phyloP scores from a whole-genome alignment of 2,797 vertebrate genomes.

The Pteropus rufus region DNA sequence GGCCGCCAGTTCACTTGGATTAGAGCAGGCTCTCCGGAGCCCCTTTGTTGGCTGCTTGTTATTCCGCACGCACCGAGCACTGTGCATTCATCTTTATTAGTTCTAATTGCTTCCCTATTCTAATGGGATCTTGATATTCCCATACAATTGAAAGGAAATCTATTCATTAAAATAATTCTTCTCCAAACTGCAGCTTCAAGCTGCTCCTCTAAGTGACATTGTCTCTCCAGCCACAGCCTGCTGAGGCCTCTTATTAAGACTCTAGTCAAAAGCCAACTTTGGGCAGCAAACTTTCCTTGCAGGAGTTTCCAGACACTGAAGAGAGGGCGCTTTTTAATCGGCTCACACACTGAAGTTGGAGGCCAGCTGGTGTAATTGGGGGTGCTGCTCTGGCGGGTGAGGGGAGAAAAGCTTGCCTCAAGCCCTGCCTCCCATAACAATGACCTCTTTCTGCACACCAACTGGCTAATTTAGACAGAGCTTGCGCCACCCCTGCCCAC shows the following conservation, averaged over 20 bases:
- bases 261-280: conserved; percentile 58
- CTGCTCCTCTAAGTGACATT: conserved; percentile 76
- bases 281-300: conserved; percentile 72
- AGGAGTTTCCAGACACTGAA: conserved; percentile 71
- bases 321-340: conserved; percentile 63
- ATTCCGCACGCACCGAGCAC: conserved; percentile 78
- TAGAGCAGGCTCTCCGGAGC: conserved; percentile 76
- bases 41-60: conserved; percentile 83
- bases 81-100: conserved; percentile 87
- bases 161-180: conserved; percentile 88
- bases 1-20: conserved; percentile 77
- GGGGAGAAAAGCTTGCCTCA: conserved; percentile 37
- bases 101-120: conserved; percentile 88
- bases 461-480: conserved; percentile 42
- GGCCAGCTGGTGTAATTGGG: conserved; percentile 71
- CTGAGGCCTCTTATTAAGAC: conserved; percentile 69
- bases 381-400: conserved; percentile 31
- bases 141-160: conserved; percentile 86
- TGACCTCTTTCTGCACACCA: conserved; percentile 63
- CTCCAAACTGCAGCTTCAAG: conserved; percentile 81
- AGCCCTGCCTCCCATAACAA: conserved; percentile 61
- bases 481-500: neutral
- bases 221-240: conserved; percentile 59
- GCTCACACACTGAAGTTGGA: conserved; percentile 63
- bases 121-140: conserved; percentile 86